phyloP scores from a whole-genome alignment of 2,797 vertebrate species.

The Salmo trutta region DNA sequence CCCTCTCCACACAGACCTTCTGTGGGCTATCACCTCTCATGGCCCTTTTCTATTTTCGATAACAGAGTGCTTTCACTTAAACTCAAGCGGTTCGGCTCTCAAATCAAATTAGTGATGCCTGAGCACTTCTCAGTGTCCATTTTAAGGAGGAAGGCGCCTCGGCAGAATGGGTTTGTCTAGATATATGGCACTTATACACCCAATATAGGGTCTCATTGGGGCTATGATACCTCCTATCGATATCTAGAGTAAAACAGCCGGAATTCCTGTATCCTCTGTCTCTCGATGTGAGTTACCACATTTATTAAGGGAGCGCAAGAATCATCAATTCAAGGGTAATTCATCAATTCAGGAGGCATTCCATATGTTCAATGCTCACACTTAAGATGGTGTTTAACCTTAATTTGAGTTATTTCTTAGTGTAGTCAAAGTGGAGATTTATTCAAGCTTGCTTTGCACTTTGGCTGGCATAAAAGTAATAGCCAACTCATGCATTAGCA shows the following conservation, averaged over 20 bases:
- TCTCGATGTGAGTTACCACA: conserved; percentile 22
- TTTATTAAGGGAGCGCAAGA: conserved; percentile 42
- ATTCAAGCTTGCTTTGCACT: conserved; percentile 57
- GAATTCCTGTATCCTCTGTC: conserved; percentile 24
- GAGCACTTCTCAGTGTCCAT: conserved; percentile 58
- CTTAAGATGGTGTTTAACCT: conserved; percentile 52
- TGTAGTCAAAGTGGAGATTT: conserved; percentile 44
- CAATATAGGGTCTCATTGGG: conserved; percentile 44
- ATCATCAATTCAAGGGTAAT: conserved; percentile 43
- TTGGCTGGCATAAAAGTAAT: conserved; percentile 57
- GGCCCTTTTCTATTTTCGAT: conserved; percentile 68
- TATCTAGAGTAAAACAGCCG: conserved; percentile 30
- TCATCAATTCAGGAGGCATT: conserved; percentile 60
- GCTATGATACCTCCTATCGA: conserved; percentile 28
- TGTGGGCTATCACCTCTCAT: conserved; percentile 59
- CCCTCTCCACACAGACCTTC: conserved; percentile 56
- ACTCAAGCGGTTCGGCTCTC: conserved; percentile 58
- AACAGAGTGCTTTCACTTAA: conserved; percentile 69
- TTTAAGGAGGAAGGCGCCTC: conserved; percentile 35
- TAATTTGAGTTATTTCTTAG: conserved; percentile 56
- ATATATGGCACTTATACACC: background rate
- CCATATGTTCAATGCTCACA: conserved; percentile 52
- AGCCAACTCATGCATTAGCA: conserved; percentile 57
- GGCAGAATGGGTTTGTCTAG: conserved; percentile 22
- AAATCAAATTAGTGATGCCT: conserved; percentile 72